Base-by-base conservation (phyloP, 1,140 invertebrate species). In the Polypedilum vanderplanki region DNA sequence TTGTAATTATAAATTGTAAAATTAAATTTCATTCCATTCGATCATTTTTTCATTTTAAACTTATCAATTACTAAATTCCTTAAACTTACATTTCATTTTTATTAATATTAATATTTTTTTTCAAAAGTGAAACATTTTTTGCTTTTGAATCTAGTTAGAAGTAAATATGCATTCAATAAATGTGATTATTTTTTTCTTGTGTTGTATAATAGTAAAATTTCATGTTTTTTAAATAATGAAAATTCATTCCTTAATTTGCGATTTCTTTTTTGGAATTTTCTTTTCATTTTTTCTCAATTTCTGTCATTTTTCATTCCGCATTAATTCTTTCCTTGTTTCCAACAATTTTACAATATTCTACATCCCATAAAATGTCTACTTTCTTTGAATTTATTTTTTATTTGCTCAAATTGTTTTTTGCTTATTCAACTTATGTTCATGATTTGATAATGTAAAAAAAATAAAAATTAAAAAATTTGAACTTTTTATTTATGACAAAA, bases 291-390 rank as follows among this genome's bases (percentile, higher is more conserved):
- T 73, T 33, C 24, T 22, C 33, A 73, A 22, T 33, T 15, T 73
- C 9, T 40, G 15, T 33, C 12, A n/a, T 73, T 33, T 73, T 15
- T 40, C 9, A 24, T 17, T 73, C 15, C 46, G 33, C 40, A 75
- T 40, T 22, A 0, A 20, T n/a, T 70, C 33, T 24, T 24, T 46
- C 22, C 77, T 78, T 78, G 77, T 75, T 79, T 80, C 79, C 78
- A 80, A 80, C 46, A 57, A 57, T 57, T 57, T 57, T 57, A 57
- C 46, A 57, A 79, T 84, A 84, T 84, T 83, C 83, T 85, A 84
- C 84, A 84, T 84, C 82, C 81, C 83, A 84, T 83, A 84, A 57
- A n/a, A n/a, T 12, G 46, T 57, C 15, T 57, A 46, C 41, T n/a
- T n/a, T 8, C 15, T 57, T 57, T 57, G 15, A 12, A 57, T 15